phyloP scores from a whole-genome alignment of 2,797 vertebrate species.

The Microtus agrestis region DNA sequence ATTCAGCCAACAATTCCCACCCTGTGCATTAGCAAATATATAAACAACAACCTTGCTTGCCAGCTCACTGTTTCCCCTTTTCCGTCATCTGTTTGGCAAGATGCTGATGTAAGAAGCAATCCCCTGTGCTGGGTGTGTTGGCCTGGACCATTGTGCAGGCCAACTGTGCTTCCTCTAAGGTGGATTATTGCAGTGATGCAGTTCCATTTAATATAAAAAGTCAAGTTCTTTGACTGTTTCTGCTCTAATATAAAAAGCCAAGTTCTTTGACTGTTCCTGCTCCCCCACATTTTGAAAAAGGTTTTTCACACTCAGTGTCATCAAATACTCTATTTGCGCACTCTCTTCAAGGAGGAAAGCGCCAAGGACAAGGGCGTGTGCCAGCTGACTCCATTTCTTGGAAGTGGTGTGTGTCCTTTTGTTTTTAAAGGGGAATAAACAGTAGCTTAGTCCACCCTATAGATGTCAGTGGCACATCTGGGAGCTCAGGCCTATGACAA shows the following conservation, averaged over 20 bases:
- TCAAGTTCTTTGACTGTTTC: not conserved
- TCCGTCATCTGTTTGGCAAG: not conserved
- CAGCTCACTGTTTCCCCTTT: not conserved
- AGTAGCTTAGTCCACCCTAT: not conserved
- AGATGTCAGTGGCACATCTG: not conserved
- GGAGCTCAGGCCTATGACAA: not conserved
- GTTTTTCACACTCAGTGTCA: not conserved
- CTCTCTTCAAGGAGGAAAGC: not conserved
- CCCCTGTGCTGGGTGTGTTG: not conserved
- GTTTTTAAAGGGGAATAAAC: not conserved
- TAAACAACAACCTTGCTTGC: fast-evolving
- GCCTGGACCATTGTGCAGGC: not conserved
- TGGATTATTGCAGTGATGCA: too few species aligned
- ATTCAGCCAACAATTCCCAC: not conserved
- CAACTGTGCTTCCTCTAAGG: not conserved
- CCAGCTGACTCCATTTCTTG: not conserved
- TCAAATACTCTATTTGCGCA: not conserved
- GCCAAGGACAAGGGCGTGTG: not conserved
- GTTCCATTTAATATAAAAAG: not conserved
- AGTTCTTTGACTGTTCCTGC: not conserved
- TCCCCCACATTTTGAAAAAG: not conserved
- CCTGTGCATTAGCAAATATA: not conserved
- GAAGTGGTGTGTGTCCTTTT: not conserved
- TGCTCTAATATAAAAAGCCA: not conserved
- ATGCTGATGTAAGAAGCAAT: not conserved